phyloP scores from a whole-genome alignment of 2,113 vertebrate species.

The Ochotona curzoniae region DNA sequence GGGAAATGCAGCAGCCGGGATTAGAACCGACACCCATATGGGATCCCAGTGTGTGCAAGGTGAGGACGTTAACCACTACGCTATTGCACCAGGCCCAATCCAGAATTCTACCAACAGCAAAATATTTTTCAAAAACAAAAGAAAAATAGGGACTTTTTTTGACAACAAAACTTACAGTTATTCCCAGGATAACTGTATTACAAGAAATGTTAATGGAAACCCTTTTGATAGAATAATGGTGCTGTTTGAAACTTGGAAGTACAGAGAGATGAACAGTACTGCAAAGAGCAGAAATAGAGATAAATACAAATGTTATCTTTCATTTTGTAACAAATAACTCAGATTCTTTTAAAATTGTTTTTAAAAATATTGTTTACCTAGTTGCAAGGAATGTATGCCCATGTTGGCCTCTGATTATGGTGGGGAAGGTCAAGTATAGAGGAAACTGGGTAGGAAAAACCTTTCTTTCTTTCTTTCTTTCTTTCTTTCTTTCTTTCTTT shows the following conservation, averaged over 20 bases:
- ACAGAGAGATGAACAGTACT: background rate
- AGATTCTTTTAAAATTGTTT: background rate
- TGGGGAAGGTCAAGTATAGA: no score
- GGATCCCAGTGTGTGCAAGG: no score
- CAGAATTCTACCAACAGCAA: background rate
- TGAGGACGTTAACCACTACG: no score
- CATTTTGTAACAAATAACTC: background rate
- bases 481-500: no score
- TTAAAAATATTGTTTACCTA: no score
- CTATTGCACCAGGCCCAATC: no score
- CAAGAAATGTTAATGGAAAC: background rate
- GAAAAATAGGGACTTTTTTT: background rate
- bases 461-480: no score
- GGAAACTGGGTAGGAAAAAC: no score
- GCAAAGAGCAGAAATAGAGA: slow-evolving; percentile 5
- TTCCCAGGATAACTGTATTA: background rate
- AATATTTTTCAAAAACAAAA: background rate
- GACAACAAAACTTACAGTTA: background rate
- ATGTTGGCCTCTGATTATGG: no score
- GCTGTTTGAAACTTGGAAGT: background rate
- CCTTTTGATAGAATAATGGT: background rate
- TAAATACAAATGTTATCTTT: background rate
- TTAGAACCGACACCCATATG: no score
- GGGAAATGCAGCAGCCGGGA: no score
- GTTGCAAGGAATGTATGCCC: no score